Evolutionary conservation across 2,888 invertebrate species (phyloP).

Genomic region (Brenthis ino): DNA sequence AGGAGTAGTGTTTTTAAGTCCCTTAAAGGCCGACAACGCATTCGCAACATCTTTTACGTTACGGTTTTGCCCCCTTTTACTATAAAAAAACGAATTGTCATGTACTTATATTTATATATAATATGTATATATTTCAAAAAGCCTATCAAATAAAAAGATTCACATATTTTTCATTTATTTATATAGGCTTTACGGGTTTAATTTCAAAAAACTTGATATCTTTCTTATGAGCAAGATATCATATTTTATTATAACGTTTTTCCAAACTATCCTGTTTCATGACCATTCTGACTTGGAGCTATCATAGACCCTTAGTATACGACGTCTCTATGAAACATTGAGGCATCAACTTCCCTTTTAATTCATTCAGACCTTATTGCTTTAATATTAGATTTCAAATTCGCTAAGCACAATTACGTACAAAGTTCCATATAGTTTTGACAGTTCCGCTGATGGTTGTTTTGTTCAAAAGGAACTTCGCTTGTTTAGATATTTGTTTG

Average conservation of each 20-base stretch:
- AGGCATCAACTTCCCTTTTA: conserved; percentile 39
- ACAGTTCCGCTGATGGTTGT: conserved; percentile 53
- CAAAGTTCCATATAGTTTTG: conserved; percentile 30
- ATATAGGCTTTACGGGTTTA: too few species aligned
- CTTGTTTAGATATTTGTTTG: conserved; percentile 58
- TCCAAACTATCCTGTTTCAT: conserved; percentile 38
- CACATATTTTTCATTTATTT: too few species aligned
- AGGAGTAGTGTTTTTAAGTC: too few species aligned
- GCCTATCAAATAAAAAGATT: too few species aligned
- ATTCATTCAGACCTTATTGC: conserved; percentile 18
- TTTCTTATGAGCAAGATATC: conserved; percentile 19
- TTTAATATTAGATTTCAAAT: conserved; percentile 34
- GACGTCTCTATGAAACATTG: conserved; percentile 64
- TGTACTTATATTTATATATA: too few species aligned
- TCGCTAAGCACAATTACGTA: conserved; percentile 20
- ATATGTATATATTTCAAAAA: too few species aligned
- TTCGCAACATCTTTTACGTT: too few species aligned
- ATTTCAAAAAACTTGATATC: conserved; percentile 4
- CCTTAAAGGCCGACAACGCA: too few species aligned
- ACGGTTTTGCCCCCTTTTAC: too few species aligned
- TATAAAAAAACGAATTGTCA: too few species aligned
- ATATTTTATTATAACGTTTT: conserved; percentile 39
- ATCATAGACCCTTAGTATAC: conserved; percentile 48
- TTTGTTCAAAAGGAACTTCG: conserved; percentile 50
- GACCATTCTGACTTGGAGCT: conserved; percentile 41